Evolutionary conservation across 2,797 vertebrate species (phyloP).

Genomic region (Protosalanx chinensis): DNA sequence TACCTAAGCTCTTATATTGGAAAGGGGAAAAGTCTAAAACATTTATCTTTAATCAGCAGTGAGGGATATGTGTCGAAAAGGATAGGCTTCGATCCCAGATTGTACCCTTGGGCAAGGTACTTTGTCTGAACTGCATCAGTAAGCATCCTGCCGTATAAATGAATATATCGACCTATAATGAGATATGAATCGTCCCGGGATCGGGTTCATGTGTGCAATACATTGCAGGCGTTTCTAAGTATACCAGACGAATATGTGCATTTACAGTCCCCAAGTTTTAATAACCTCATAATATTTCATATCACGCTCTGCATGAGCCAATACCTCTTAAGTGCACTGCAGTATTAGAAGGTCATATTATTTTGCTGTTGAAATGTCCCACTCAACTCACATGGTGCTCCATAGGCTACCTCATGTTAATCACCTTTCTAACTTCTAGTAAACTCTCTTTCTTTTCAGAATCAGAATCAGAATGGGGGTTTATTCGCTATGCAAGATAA

Average conservation of each 20-base stretch:
- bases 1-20: too few species aligned
- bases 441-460: too few species aligned
- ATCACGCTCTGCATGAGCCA: neutral
- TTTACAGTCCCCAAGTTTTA: neutral
- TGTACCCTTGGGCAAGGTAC: slow-evolving; percentile 1
- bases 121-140: slow-evolving; percentile 8
- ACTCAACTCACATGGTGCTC: too few species aligned
- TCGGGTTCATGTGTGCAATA: neutral
- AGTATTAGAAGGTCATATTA: neutral
- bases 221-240: neutral
- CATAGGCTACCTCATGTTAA: too few species aligned
- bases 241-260: neutral
- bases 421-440: too few species aligned
- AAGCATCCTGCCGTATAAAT: slow-evolving; percentile 14
- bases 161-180: slow-evolving; percentile 6
- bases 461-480: too few species aligned
- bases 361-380: too few species aligned
- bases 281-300: neutral
- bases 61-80: neutral
- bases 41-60: slow-evolving; percentile 8
- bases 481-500: too few species aligned
- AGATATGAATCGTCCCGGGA: slow-evolving; percentile 1
- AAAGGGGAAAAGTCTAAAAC: neutral
- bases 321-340: neutral
- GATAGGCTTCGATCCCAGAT: slow-evolving; percentile 4